Evolutionary conservation across 2,888 invertebrate genomes (phyloP), one percentile per base, ranked within the genome.

Genomic region (Drosophila limbata): DNA sequence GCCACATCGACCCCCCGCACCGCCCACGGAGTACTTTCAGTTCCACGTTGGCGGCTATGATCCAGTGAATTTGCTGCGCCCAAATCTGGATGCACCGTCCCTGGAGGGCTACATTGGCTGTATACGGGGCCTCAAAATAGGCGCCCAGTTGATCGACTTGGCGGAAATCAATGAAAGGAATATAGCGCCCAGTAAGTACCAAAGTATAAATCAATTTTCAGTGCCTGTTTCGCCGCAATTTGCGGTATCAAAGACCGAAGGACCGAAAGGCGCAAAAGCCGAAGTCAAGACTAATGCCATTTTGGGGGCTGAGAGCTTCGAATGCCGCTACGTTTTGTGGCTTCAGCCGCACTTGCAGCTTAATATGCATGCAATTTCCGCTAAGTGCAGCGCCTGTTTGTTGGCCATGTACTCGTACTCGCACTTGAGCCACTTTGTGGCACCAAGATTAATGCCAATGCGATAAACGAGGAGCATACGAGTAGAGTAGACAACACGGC

Each of bases 11-110:
- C 97, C 97, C 4, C 97, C 97, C 25, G 97, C 97, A 1, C 96
- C 97, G 6, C 97, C 97, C 0, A 96, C 96, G 0, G 96, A 97
- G 88, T 98, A 98, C 92, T 97, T 97, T 90, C 97, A 97, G 93
- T 94, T 96, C 87, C 97, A 97, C 92, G 93, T 98, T 45, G 98
- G 97, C 37, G 97, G 97, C 11, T 97, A 96, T 88, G 97, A 97
- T 92, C 94, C 95, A 2, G 95, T 95, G 88, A 96, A 96, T 73
- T 93, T 96, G 81, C 92, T 95, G 65, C 94, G 94, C 74, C 94
- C 94, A 11, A 94, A 94, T 53, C 91, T 93, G 53, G 93, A 94
- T 78, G 92, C 93, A 37, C 91, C 93, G 25, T 84, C 92, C 48
- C 91, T 96, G 21, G 94, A 95, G 63, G 97, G 97, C 3, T 97